These are phyloP conservation scores for Caenorhabditis sp. DNA, from an alignment of 2,888 invertebrate species.

Conservation along the genomic window DNA sequence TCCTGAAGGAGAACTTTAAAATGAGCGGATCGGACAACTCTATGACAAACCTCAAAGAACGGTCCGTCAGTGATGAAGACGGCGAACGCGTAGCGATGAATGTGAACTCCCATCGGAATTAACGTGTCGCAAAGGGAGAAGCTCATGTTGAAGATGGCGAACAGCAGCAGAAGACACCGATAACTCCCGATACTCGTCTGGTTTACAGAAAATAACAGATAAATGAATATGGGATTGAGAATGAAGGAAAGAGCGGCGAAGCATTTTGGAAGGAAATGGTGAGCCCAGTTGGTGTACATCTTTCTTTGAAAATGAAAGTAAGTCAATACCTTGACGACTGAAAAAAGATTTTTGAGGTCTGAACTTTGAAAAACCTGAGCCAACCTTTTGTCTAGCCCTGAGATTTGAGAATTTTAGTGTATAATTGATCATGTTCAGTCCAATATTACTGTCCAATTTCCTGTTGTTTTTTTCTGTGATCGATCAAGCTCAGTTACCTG, in stretches of 20 bases:
- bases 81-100: constrained; percentile 2
- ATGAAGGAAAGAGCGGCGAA: constrained; percentile 2
- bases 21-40: not conserved
- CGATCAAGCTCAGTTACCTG: too few relatives aligned
- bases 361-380: too few relatives aligned
- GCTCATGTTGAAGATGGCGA: constrained; percentile 23
- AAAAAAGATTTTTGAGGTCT: too few relatives aligned
- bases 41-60: constrained; percentile 9
- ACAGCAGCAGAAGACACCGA: constrained; percentile 6
- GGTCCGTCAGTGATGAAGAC: constrained; percentile 29
- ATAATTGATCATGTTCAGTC: too few relatives aligned
- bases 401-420: too few relatives aligned
- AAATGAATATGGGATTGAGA: constrained; percentile 22
- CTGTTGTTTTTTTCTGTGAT: too few relatives aligned
- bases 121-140: constrained; percentile 18
- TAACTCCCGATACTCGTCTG: constrained; percentile 6
- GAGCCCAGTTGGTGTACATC: constrained; percentile 37
- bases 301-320: too few relatives aligned
- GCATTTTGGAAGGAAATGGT: constrained; percentile 26
- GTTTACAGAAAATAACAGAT: constrained; percentile 8
- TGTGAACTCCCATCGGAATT: constrained; percentile 16
- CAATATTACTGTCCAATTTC: too few relatives aligned
- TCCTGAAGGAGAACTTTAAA: not conserved
- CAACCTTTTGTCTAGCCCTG: too few relatives aligned
- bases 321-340: too few relatives aligned